A percentile compares a stretch with the other conserved stretches of the same genome.
Evolutionary conservation across 2,113 vertebrate species (phyloP).

Genomic region (Gobio gobio): DNA sequence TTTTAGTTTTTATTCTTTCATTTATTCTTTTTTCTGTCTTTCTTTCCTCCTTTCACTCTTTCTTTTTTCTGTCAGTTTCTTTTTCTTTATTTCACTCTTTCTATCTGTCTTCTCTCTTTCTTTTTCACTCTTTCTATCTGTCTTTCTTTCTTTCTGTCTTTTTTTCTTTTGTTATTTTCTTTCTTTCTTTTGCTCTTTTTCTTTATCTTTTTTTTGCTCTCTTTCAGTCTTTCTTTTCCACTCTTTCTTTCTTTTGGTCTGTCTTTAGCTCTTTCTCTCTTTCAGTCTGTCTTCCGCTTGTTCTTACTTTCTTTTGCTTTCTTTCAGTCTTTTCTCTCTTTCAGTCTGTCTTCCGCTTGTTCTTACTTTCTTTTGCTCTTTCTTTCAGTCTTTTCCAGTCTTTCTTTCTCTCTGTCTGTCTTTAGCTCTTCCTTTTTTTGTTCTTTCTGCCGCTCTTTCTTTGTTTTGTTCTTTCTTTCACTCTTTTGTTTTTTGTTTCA

Average conservation of each 20-base stretch:
- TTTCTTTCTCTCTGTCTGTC: conserved; percentile 20
- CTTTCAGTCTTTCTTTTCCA: background rate
- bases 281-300: background rate
- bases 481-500: too few species aligned
- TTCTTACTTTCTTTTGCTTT: too few species aligned
- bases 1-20: background rate
- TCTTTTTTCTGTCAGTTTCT: conserved; percentile 23
- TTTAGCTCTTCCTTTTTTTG: background rate
- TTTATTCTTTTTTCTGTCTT: background rate
- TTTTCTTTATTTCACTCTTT: background rate
- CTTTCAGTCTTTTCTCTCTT: too few species aligned
- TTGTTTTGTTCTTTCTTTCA: too few species aligned
- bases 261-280: too few species aligned
- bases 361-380: conserved; percentile 29
- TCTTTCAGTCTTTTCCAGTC: too few species aligned
- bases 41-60: background rate
- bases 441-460: too few species aligned
- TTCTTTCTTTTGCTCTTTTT: too few species aligned
- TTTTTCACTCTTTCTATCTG: background rate
- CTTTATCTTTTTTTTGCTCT: too few species aligned
- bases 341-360: background rate
- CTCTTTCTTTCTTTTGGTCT: conserved; percentile 25
- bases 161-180: too few species aligned
- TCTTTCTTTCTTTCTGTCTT: conserved; percentile 63
- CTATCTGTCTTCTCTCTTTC: conserved; percentile 32